phyloP scores from a whole-genome alignment of 2,888 invertebrate species.

The Aleiodes alternator region DNA sequence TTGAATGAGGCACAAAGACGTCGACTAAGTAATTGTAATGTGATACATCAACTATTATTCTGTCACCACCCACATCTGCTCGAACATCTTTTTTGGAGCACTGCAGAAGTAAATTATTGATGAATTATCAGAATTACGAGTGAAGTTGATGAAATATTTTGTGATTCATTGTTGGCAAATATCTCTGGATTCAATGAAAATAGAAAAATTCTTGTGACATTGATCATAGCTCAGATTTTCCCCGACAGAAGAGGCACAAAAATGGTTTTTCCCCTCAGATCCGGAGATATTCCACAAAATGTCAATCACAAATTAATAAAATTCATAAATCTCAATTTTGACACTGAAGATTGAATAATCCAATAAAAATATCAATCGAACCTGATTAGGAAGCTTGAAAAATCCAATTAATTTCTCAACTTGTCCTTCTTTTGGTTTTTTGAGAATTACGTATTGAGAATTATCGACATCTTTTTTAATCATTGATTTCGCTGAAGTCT shows the following conservation, averaged over 20 bases:
- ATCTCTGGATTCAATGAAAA: too few species aligned
- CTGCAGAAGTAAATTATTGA: conserved; percentile 32
- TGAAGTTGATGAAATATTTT: conserved; percentile 75
- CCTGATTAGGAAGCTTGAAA: conserved; percentile 79
- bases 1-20: conserved; percentile 82
- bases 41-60: conserved; percentile 82
- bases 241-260: too few species aligned
- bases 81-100: conserved; percentile 78
- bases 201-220: too few species aligned
- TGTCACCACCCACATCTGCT: conserved; percentile 85
- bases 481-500: conserved; percentile 25
- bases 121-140: conserved; percentile 23
- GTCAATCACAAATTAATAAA: conserved; percentile 26
- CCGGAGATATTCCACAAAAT: too few species aligned
- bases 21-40: conserved; percentile 81
- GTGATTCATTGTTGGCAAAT: too few species aligned
- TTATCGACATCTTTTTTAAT: conserved; percentile 21
- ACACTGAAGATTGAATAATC: neutral
- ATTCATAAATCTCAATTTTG: conserved; percentile 35
- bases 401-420: conserved; percentile 79
- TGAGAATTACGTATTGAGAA: conserved; percentile 63
- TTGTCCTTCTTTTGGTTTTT: conserved; percentile 78
- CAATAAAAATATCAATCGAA: conserved; percentile 69
- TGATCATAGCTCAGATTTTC: too few species aligned
- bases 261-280: too few species aligned